Evolutionary conservation across 2,797 vertebrate genomes (phyloP).

Genomic region (Poeciliopsis paucimaculata): DNA sequence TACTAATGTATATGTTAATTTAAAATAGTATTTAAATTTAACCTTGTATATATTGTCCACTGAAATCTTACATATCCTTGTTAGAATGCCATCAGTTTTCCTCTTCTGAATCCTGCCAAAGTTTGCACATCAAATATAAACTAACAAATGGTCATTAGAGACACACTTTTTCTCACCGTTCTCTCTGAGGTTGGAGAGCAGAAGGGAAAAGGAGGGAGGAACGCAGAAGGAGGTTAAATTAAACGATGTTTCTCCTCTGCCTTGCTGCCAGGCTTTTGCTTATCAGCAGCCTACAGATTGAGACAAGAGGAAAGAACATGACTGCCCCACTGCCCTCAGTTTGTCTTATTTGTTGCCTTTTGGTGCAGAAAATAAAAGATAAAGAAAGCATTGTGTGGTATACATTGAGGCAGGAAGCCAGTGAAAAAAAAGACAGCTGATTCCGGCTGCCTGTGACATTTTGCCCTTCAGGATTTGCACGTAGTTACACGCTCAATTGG

Average conservation of each 20-base stretch:
- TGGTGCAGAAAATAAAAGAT: conserved; percentile 33
- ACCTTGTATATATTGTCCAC: background rate
- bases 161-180: background rate
- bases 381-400: conserved; percentile 9
- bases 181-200: conserved; percentile 21
- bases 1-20: background rate
- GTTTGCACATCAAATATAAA: conserved; percentile 17
- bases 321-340: background rate
- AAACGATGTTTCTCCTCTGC: conserved; percentile 25
- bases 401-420: conserved; percentile 18
- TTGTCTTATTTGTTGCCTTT: conserved; percentile 46
- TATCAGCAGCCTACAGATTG: conserved; percentile 57
- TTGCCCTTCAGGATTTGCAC: conserved; percentile 58
- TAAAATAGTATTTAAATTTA: background rate
- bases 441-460: conserved; percentile 42
- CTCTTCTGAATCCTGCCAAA: background rate
- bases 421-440: conserved; percentile 3
- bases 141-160: conserved; percentile 8
- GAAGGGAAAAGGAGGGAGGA: background rate
- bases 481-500: conserved; percentile 55
- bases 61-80: background rate
- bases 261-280: conserved; percentile 42
- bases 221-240: conserved; percentile 7
- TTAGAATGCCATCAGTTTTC: background rate
- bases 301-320: conserved; percentile 29